A percentile compares a stretch with the other conserved stretches of the same genome.
phyloP scores from a whole-genome alignment of 2,113 vertebrate genomes.

The Apteryx owenii region DNA sequence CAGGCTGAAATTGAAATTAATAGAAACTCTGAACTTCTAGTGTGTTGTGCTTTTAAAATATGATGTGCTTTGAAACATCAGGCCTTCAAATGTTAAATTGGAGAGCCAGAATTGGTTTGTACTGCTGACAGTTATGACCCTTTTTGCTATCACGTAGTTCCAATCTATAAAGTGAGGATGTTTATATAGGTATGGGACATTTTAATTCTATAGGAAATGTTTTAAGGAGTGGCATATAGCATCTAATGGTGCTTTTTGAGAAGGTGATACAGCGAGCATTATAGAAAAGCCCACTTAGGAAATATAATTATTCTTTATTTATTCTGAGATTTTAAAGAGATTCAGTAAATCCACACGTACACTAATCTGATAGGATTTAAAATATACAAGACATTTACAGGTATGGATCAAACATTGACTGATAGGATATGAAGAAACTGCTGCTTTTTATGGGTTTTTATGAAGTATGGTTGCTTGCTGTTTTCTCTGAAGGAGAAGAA shows the following conservation, averaged over 20 bases:
- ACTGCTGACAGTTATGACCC: not conserved
- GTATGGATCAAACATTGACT: not conserved
- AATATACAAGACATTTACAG: not conserved
- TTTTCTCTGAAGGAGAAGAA: not conserved
- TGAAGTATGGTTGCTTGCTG: not conserved
- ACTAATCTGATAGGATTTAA: not conserved
- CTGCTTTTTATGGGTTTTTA: not conserved
- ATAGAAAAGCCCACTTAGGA: not conserved
- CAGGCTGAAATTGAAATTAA: not conserved
- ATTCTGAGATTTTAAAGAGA: not conserved
- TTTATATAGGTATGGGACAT: not conserved
- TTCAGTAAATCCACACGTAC: not conserved
- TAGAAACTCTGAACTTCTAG: not conserved
- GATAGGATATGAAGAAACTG: not conserved
- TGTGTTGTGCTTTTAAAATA: not conserved
- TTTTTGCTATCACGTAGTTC: not conserved
- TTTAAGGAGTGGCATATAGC: not conserved
- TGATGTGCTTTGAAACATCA: not conserved
- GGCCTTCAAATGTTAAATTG: not conserved
- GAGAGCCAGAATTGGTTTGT: not conserved
- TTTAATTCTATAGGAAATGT: not conserved
- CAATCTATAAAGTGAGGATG: not conserved
- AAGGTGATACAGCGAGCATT: not conserved
- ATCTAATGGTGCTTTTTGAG: not conserved
- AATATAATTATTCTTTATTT: not conserved